A percentile compares a stretch with the other conserved stretches of the same genome.
Evolutionary conservation across 1,140 invertebrate species (phyloP).

Genomic region (Heterodera carotae): DNA sequence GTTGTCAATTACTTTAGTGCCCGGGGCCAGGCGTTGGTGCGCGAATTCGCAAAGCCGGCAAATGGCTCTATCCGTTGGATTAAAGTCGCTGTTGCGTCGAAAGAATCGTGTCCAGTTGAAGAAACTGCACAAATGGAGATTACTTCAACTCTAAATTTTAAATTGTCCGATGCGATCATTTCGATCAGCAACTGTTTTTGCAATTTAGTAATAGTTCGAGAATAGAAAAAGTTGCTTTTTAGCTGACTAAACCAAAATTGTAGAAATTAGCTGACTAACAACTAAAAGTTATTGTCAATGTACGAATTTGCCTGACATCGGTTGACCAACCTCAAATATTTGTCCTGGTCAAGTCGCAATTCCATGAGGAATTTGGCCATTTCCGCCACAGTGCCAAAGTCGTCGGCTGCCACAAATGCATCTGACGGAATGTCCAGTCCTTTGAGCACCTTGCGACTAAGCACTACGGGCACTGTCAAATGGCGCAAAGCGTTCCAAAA

Average conservation of each 20-base stretch:
- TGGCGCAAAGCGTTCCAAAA: constrained; percentile 41
- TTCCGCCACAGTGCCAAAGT: constrained; percentile 27
- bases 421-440: constrained; percentile 32
- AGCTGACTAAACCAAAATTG: no score
- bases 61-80: constrained; percentile 13
- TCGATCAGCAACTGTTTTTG: no score
- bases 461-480: constrained; percentile 33
- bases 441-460: constrained; percentile 21
- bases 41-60: constrained; percentile 19
- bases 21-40: not conserved
- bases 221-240: no score
- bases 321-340: constrained; percentile 26
- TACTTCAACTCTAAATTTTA: not conserved
- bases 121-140: not conserved
- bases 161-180: no score
- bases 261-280: no score
- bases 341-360: constrained; percentile 4
- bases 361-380: constrained; percentile 17
- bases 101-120: constrained; percentile 28
- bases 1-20: not conserved
- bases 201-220: no score
- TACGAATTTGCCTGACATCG: not conserved
- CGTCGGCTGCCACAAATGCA: constrained; percentile 39
- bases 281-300: no score
- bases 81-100: not conserved